Percentiles rank a stretch among this genome's conserved stretches.
Evolutionary conservation across 2,797 vertebrate species (phyloP).

Genomic region (Dicrostonyx torquatus): DNA sequence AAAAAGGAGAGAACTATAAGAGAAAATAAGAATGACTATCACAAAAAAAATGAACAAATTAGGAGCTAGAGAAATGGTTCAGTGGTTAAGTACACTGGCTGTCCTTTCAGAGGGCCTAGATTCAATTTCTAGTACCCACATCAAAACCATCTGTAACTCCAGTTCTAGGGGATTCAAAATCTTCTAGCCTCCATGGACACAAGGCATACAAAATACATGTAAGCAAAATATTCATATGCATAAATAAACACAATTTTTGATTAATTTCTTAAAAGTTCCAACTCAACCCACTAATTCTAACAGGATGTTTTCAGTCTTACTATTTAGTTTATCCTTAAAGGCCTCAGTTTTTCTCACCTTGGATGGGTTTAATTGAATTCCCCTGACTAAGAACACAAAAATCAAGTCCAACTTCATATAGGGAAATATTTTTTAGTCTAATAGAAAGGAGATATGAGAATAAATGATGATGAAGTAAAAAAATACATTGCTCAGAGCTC

Average conservation of each 20-base stretch:
- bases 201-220: not conserved
- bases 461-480: conserved; percentile 34
- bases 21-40: not conserved
- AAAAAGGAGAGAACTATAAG: not conserved
- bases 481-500: not conserved
- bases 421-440: not conserved
- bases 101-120: not conserved
- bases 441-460: conserved; percentile 7
- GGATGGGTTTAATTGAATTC: conserved; percentile 59
- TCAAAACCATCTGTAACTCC: not conserved
- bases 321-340: not conserved
- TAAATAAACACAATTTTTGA: not conserved
- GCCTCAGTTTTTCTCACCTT: not conserved
- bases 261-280: not conserved
- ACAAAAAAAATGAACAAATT: not conserved
- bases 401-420: not conserved
- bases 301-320: not conserved
- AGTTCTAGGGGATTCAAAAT: not conserved
- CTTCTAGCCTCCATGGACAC: too few relatives aligned
- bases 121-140: not conserved
- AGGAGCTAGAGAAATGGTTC: not conserved
- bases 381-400: conserved; percentile 13
- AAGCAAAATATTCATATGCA: not conserved
- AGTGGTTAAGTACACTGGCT: not conserved
- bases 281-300: not conserved